Evolutionary conservation across 2,888 invertebrate genomes (phyloP), one percentile per base, ranked within the genome.

Genomic region (Cordylochernes scorpioides): DNA sequence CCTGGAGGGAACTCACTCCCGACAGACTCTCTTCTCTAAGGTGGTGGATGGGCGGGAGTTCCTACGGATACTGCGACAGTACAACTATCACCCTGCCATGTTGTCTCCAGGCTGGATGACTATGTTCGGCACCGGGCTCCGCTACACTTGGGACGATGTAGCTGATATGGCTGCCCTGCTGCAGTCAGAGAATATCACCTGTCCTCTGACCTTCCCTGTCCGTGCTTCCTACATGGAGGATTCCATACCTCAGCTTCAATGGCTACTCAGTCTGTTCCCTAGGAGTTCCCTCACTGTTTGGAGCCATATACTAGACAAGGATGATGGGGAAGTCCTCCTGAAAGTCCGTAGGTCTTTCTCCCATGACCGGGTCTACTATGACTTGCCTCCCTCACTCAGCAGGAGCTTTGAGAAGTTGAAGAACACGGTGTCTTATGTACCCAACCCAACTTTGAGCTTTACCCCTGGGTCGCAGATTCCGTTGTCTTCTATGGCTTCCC

Each of bases 41-140:
- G 70, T 72, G 0, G 67, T 80, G 1, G 62, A 71, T 45, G 54
- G 68, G 0, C 49, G 46, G 3, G 44, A 48, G 33, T 84, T 84
- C 52, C 52, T 82, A 15, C 45, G 49, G 1, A 57, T 62, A 3
- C 63, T 54, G 8, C 42, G 61, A 1, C 54, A 60, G 27, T 52
- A 57, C 22, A n/a, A n/a, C n/a, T 67, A 71, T 38, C 61, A 65
- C 0, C 56, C 64, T 12, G 62, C 67, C 0, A 65, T 67, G 0
- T 55, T 82, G 2, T 82, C 80, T 6, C 56, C 77, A 5, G 82
- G 77, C 1, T 82, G 82, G 82, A 78, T 74, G 13, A 78, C 78
- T 2, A n/a, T n/a, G n/a, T n/a, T n/a, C n/a, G n/a, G n/a, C n/a
- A 27, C 27, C 3, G 13, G 13, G 5, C 43, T 43, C 13, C 42